phyloP scores from a whole-genome alignment of 2,113 vertebrate genomes.

The Accipiter virgatus region DNA sequence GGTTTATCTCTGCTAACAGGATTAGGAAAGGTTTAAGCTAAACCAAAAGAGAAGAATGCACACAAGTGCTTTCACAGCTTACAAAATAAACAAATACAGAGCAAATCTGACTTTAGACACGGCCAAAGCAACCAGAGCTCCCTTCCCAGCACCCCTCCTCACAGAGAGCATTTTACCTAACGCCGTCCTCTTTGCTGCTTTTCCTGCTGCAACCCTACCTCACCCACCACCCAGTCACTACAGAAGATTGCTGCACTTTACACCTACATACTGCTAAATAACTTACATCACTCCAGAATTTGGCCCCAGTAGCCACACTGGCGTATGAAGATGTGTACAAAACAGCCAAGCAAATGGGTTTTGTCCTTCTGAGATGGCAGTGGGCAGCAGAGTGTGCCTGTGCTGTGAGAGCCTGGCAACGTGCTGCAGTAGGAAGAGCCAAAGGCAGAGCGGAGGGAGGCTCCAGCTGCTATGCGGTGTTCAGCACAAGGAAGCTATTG shows the following conservation, averaged over 20 bases:
- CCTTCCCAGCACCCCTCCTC: background rate
- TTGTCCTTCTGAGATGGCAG: background rate
- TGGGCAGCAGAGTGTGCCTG: background rate
- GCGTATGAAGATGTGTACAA: background rate
- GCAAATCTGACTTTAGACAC: background rate
- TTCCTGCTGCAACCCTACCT: conserved; percentile 15
- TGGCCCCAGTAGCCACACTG: background rate
- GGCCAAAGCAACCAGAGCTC: conserved; percentile 6
- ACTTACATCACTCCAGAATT: background rate
- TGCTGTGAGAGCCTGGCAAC: background rate
- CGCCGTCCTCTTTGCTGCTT: background rate
- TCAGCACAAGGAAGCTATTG: background rate
- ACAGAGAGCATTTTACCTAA: background rate
- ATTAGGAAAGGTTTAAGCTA: conserved; percentile 40
- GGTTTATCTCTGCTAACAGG: conserved; percentile 31
- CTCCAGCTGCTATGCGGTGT: rapidly evolving
- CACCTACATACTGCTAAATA: conserved; percentile 5
- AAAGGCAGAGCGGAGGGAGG: background rate
- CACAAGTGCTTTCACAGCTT: background rate
- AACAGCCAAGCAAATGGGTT: background rate
- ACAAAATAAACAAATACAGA: conserved; percentile 34
- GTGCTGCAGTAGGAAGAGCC: background rate
- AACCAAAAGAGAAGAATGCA: conserved; percentile 23
- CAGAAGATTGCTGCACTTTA: conserved; percentile 9
- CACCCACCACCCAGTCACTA: conserved; percentile 12